Conservation (phyloP, 2,113 vertebrate genomes). For the Leucopsar rothschildi region DNA sequence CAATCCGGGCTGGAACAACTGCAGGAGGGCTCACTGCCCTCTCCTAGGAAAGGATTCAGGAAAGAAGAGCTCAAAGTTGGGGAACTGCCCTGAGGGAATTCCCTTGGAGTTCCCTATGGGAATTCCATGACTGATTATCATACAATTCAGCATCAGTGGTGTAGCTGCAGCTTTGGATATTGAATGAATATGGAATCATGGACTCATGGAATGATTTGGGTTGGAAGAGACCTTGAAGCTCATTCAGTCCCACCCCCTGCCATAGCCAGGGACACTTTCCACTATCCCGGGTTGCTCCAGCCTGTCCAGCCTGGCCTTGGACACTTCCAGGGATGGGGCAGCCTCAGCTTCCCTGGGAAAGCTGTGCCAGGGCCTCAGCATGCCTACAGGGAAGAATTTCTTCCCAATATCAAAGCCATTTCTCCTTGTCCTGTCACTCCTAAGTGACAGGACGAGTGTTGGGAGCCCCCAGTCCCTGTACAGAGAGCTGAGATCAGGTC, state of each 20-base stretch:
- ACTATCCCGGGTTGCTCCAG: background rate
- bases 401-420: background rate
- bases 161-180: background rate
- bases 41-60: background rate
- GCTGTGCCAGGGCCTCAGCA: background rate
- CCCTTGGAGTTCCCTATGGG: background rate
- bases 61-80: background rate
- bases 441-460: background rate
- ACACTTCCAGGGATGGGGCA: background rate
- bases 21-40: background rate
- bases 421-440: background rate
- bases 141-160: background rate
- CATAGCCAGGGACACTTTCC: background rate
- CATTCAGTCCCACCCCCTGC: background rate
- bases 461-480: background rate
- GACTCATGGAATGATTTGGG: background rate
- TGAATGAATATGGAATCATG: background rate
- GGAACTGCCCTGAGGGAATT: background rate
- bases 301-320: background rate
- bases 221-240: background rate
- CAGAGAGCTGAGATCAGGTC: background rate
- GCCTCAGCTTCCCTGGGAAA: background rate
- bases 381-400: background rate
- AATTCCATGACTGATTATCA: background rate
- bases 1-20: accelerated